A percentile compares a stretch with the other conserved stretches of the same genome.
phyloP scores from a whole-genome alignment of 2,797 vertebrate genomes.

The Falco naumanni region DNA sequence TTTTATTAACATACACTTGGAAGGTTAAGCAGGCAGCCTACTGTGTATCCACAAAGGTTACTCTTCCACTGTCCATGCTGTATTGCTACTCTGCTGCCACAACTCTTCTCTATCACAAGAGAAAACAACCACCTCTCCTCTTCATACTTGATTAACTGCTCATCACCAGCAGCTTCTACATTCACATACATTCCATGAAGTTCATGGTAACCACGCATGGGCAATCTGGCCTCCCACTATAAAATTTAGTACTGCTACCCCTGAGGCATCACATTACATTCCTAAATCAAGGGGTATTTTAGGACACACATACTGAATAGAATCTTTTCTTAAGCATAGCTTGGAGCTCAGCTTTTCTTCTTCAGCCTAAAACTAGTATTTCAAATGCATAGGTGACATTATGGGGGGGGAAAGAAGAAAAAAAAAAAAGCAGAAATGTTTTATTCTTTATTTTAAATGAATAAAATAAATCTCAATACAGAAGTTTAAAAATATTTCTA shows the following conservation, averaged over 20 bases:
- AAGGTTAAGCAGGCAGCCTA: background rate
- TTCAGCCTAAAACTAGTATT: background rate
- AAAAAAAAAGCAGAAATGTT: background rate
- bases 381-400: background rate
- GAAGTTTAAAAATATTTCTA: constrained; percentile 59
- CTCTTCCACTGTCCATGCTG: background rate
- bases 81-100: background rate
- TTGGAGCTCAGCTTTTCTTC: background rate
- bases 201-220: fast-evolving
- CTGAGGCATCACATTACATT: background rate
- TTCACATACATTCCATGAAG: background rate
- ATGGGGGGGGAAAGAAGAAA: background rate
- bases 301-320: background rate
- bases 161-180: background rate
- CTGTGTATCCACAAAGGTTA: background rate
- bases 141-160: background rate
- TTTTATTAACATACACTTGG: background rate
- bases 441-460: constrained; percentile 62
- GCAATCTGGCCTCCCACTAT: background rate
- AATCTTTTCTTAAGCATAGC: background rate
- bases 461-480: constrained; percentile 70
- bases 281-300: background rate
- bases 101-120: background rate
- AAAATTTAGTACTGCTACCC: background rate
- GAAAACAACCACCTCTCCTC: background rate